A percentile compares a stretch with the other conserved stretches of the same genome.
Conservation (phyloP, 2,797 vertebrate species). For the Tokudaia muenninki region DNA sequence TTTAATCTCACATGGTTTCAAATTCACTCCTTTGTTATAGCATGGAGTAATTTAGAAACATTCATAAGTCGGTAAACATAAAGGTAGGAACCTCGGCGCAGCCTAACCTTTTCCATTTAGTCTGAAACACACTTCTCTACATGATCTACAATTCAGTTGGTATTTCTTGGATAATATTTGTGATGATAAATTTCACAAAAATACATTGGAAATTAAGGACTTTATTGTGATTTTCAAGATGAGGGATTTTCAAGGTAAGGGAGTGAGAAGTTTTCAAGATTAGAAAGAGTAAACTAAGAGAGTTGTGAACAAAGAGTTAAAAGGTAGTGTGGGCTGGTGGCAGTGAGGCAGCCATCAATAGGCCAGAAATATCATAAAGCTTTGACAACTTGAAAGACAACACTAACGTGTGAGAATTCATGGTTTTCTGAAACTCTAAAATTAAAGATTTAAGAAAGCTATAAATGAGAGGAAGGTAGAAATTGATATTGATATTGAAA, state of each 20-base stretch:
- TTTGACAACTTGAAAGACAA: slow-evolving; percentile 61
- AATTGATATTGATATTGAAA: slow-evolving; percentile 51
- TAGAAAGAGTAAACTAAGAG: slow-evolving; percentile 18
- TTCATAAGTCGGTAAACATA: neutral
- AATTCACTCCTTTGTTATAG: neutral
- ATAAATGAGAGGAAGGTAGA: slow-evolving; percentile 26
- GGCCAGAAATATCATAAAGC: neutral
- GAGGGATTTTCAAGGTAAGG: slow-evolving; percentile 36
- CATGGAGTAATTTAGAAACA: neutral
- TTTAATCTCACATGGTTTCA: neutral
- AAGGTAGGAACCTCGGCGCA: neutral
- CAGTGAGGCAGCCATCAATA: slow-evolving; percentile 17
- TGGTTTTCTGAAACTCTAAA: slow-evolving; percentile 51
- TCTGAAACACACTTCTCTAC: neutral
- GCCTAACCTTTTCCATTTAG: neutral
- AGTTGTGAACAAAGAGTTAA: slow-evolving; percentile 1
- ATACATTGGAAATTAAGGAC: neutral
- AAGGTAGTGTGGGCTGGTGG: neutral
- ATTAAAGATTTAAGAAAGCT: slow-evolving; percentile 71
- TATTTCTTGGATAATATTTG: neutral
- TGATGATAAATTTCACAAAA: slow-evolving; percentile 33
- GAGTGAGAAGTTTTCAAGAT: neutral
- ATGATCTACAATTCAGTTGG: neutral
- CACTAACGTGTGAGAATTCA: neutral
- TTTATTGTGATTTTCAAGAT: neutral